Conservation (phyloP, 2,888 invertebrate species). For the Rhagonycha fulva region DNA sequence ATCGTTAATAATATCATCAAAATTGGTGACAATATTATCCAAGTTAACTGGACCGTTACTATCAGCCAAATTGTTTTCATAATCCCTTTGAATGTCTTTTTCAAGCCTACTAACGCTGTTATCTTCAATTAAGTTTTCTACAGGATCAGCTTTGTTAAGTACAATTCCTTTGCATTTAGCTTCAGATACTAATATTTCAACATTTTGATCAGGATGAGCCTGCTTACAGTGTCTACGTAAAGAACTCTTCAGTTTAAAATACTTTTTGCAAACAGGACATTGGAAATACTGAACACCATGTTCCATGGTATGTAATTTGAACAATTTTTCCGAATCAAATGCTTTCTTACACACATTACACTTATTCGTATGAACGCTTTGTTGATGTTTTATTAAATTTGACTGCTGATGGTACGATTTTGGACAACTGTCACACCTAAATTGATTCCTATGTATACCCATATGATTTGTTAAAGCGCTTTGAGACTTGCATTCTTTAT, state of each 20-base stretch:
- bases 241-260: conserved; percentile 32
- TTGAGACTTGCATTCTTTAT: conserved; percentile 15
- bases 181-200: not conserved
- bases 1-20: conserved; percentile 34
- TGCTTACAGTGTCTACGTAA: conserved; percentile 33
- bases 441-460: conserved; percentile 3
- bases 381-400: conserved; percentile 37
- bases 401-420: conserved; percentile 28
- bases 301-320: conserved; percentile 11
- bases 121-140: not conserved
- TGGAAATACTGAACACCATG: conserved; percentile 13
- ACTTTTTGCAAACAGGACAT: conserved; percentile 33
- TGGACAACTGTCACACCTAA: conserved; percentile 40
- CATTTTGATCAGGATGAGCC: conserved; percentile 5
- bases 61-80: not conserved
- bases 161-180: conserved; percentile 2
- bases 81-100: not conserved
- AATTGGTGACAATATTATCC: conserved; percentile 32
- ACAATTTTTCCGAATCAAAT: conserved; percentile 12
- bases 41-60: conserved; percentile 19
- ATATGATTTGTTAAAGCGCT: conserved; percentile 10
- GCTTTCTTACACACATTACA: conserved; percentile 16
- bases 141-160: not conserved
- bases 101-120: not conserved
- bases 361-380: conserved; percentile 28